These are phyloP conservation scores for Meganola albula DNA, from an alignment of 2,888 invertebrate species.

Conservation along the genomic window DNA sequence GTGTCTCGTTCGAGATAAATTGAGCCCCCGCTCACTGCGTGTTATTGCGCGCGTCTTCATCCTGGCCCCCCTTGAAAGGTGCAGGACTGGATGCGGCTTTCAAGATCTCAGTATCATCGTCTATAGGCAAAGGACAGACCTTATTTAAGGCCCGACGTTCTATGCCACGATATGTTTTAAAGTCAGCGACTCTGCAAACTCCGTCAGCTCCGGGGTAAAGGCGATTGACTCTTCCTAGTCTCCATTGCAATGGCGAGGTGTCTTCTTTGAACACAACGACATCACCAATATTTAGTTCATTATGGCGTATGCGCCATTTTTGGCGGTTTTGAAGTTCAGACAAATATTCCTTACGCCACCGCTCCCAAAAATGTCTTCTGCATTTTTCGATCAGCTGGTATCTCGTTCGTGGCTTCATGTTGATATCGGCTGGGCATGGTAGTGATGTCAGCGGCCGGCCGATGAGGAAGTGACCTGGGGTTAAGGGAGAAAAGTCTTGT, in stretches of 20 bases:
- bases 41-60: no score
- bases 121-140: slow-evolving; percentile 6
- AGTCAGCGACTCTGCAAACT: slow-evolving; percentile 7
- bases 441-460: slow-evolving; percentile 13
- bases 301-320: slow-evolving; percentile 21
- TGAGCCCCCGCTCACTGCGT: no score
- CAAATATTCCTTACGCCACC: slow-evolving; percentile 21
- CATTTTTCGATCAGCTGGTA: slow-evolving; percentile 11
- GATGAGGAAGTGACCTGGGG: slow-evolving; percentile 24
- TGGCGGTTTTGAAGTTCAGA: slow-evolving; percentile 25
- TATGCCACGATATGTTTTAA: slow-evolving; percentile 5
- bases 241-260: slow-evolving; percentile 2
- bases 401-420: slow-evolving; percentile 1
- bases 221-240: slow-evolving; percentile 3
- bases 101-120: slow-evolving; percentile 2
- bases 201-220: slow-evolving; percentile 2
- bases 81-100: no score
- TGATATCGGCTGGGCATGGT: slow-evolving; percentile 1
- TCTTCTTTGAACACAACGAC: slow-evolving; percentile 18
- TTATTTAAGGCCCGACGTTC: slow-evolving; percentile 6
- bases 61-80: slow-evolving; percentile 5
- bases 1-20: no score
- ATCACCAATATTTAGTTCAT: slow-evolving; percentile 12
- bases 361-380: slow-evolving; percentile 17
- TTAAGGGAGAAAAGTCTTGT: slow-evolving; percentile 16